Evolutionary conservation across 2,113 vertebrate species (phyloP).

Genomic region (Coturnix japonica): DNA sequence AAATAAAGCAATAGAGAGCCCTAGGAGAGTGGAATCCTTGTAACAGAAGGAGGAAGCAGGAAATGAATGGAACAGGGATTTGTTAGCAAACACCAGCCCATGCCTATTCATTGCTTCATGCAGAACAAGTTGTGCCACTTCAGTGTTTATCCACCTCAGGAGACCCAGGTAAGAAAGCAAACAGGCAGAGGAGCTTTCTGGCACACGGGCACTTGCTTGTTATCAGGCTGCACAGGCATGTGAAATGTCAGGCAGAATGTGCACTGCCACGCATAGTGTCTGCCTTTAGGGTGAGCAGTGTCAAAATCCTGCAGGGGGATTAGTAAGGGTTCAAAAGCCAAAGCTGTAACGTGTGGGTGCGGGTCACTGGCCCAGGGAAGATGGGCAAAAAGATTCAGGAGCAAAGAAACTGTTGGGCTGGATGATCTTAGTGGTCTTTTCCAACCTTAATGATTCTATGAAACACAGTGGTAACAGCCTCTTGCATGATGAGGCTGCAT

Average conservation of each 20-base stretch:
- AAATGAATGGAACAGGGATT: neutral
- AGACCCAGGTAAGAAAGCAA: neutral
- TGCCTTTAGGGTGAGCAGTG: neutral
- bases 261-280: neutral
- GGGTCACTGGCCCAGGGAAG: neutral
- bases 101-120: neutral
- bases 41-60: neutral
- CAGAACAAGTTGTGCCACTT: constrained; percentile 49
- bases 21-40: neutral
- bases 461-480: neutral
- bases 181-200: neutral
- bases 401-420: neutral
- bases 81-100: neutral
- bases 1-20: too few relatives aligned
- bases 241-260: neutral
- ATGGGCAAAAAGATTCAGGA: neutral
- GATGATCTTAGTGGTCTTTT: too few relatives aligned
- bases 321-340: neutral
- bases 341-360: neutral
- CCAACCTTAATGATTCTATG: too few relatives aligned
- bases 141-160: neutral
- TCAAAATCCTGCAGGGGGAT: neutral
- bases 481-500: neutral
- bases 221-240: neutral
- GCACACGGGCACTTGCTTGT: neutral